Base-by-base conservation (phyloP, 1,140 invertebrate species). In the Reticulitermes speratus region DNA sequence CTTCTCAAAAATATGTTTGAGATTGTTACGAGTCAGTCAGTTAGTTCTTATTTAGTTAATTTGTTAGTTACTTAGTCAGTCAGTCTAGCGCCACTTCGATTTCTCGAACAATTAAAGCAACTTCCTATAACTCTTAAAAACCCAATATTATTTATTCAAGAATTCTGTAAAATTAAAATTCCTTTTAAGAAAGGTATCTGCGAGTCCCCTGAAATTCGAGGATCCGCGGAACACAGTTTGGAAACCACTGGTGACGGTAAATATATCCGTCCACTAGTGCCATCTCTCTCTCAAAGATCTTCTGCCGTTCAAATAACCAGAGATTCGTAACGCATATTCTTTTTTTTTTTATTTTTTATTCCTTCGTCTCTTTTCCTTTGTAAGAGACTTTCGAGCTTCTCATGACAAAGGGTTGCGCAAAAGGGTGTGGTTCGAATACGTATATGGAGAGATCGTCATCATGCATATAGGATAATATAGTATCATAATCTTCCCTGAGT, bases 391-490 rank as follows among this genome's bases (percentile, higher is more conserved):
- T 30, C 65, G 9, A 6, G n/a, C 65, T 75, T 30, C n/a, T 65
- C 65, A n/a, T 25, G 7, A 75, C n/a, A 25, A 30, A 16, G n/a
- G 65, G n/a, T 9, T n/a, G n/a, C 9, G 65, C 65, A n/a, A 75
- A 75, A 9, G n/a, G 65, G n/a, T 75, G 65, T 75, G 65, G 83
- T 84, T 84, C 7, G 48, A 45, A 84, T 84, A 44, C n/a, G 48
- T 30, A 84, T 23, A 84, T 25, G 38, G 2, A n/a, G 38, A 19
- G 44, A n/a, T 84, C 23, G 32, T 84, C 38, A 84, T 84, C 83
- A 84, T 84, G 44, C 48, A 84, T 25, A 84, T 84, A 16, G 21
- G 44, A 84, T 45, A 84, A 84, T 84, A 84, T 45, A 84, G 32
- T 32, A 84, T 84, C 83, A 52, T 52, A 52, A 52, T 52, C 48